Evolutionary conservation across 2,888 invertebrate species (phyloP).

Genomic region (Drosophila seclusa): DNA sequence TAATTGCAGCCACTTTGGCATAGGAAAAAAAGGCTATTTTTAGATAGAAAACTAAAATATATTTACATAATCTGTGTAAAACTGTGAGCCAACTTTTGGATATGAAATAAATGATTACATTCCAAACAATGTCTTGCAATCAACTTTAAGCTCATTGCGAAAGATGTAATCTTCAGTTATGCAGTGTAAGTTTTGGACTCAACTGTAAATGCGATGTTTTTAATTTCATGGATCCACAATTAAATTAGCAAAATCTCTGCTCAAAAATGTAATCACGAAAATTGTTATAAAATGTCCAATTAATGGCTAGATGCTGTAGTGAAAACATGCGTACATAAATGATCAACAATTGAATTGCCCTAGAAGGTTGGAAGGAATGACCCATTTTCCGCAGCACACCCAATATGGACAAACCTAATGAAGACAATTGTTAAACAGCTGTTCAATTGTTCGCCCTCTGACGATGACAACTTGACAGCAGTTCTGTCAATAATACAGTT

Average conservation of each 20-base stretch:
- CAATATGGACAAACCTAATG: conserved; percentile 47
- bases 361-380: conserved; percentile 16
- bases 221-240: not conserved
- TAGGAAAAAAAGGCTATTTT: not conserved
- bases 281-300: not conserved
- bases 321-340: conserved; percentile 8
- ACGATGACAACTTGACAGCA: conserved; percentile 27
- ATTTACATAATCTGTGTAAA: not conserved
- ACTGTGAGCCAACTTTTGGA: not conserved
- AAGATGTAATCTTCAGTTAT: not conserved
- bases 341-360: conserved; percentile 8
- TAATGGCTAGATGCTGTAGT: not conserved
- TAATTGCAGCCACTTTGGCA: conserved; percentile 45
- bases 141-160: not conserved
- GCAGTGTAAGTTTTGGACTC: not conserved
- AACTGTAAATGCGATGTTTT: not conserved
- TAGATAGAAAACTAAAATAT: not conserved
- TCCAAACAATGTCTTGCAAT: not conserved
- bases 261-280: not conserved
- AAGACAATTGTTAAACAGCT: conserved; percentile 48
- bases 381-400: conserved; percentile 13
- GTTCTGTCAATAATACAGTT: conserved; percentile 12
- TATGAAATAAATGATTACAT: not conserved
- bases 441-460: conserved; percentile 30
- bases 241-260: not conserved